These are phyloP conservation scores for Zygaena filipendulae DNA, from an alignment of 2,888 invertebrate species.

Conservation along the genomic window DNA sequence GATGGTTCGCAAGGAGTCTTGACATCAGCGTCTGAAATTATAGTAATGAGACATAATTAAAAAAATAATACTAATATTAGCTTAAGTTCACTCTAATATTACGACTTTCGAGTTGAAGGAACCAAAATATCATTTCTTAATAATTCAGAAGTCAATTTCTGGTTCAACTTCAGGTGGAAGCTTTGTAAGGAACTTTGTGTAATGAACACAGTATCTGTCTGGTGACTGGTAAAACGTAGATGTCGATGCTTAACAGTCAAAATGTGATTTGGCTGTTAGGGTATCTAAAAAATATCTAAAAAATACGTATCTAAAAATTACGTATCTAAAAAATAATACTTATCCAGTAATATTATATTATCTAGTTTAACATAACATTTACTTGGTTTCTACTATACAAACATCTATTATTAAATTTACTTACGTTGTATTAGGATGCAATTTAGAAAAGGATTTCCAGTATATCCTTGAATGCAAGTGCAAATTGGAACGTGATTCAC, in stretches of 20 bases:
- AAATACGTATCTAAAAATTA: conserved; percentile 3
- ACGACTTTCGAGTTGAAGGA: too few species aligned
- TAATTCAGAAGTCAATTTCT: too few species aligned
- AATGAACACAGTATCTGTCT: too few species aligned
- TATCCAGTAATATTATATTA: background rate
- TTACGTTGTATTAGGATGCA: conserved; percentile 41
- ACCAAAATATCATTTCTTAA: too few species aligned
- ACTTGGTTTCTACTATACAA: too few species aligned
- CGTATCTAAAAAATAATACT: background rate
- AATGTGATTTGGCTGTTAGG: too few species aligned
- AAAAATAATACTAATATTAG: conserved; percentile 6
- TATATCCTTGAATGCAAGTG: conserved; percentile 72
- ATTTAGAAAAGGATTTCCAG: conserved; percentile 69
- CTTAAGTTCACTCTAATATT: too few species aligned
- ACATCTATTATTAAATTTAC: too few species aligned
- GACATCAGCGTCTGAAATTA: conserved; percentile 38
- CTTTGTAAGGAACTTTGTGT: too few species aligned
- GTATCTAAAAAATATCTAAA: conserved; percentile 9
- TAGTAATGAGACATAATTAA: conserved; percentile 11
- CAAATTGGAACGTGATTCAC: conserved; percentile 79
- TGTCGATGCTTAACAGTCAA: too few species aligned
- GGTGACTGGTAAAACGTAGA: too few species aligned
- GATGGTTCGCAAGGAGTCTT: conserved; percentile 78
- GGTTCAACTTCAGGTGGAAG: too few species aligned
- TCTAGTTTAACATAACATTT: background rate